phyloP scores from a whole-genome alignment of 2,113 vertebrate genomes.

The Trematocara macrostoma region DNA sequence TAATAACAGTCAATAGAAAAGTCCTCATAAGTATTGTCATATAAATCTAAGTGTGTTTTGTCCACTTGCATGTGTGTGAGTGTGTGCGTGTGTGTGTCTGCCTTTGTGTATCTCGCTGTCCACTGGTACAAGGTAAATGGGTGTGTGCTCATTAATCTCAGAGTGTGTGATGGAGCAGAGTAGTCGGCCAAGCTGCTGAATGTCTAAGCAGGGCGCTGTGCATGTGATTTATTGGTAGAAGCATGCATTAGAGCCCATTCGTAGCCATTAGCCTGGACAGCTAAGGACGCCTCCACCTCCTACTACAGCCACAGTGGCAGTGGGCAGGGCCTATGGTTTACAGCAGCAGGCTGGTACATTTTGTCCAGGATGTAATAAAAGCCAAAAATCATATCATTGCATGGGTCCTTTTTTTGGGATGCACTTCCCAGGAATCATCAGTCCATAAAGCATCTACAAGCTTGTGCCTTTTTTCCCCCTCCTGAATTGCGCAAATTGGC shows the following conservation, averaged over 20 bases:
- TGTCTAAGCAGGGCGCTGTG: constrained; percentile 58
- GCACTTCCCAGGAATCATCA: neutral
- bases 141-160: constrained; percentile 71
- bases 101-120: constrained; percentile 36
- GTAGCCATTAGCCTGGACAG: constrained; percentile 67
- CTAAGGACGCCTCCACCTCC: constrained; percentile 63
- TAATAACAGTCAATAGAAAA: neutral
- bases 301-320: neutral
- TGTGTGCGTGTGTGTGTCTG: neutral
- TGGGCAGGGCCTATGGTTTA: neutral
- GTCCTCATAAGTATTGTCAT: neutral
- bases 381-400: neutral
- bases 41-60: neutral
- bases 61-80: neutral
- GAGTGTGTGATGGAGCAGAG: constrained; percentile 45
- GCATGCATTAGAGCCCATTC: constrained; percentile 60
- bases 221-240: constrained; percentile 70
- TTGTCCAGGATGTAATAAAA: neutral
- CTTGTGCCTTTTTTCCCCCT: neutral
- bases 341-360: neutral
- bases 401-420: neutral
- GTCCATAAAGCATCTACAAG: neutral
- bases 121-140: constrained; percentile 61
- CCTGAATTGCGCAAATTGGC: neutral
- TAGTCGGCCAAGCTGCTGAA: constrained; percentile 64